Base-by-base conservation (phyloP, 2,888 invertebrate species). In the Bedellia somnulentella region DNA sequence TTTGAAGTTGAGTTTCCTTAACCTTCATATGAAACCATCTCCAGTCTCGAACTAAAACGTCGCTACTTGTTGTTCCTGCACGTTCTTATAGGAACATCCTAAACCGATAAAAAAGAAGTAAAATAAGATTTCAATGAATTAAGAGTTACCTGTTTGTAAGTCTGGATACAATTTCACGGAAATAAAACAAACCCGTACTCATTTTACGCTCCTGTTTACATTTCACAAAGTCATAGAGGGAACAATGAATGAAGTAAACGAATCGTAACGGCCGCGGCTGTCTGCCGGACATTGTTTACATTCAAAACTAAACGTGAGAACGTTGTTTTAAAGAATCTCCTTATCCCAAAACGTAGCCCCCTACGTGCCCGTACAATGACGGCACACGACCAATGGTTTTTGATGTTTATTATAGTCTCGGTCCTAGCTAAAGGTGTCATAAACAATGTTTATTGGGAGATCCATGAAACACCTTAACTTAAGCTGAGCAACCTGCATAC, bases 241-340 rank as follows among this genome's bases (percentile, higher is more conserved):
- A 67, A 68, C 64, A 68, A 70, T 62, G 49, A 52, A 39, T 38
- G 55, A 47, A 50, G 62, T 55, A 58, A 64, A 68, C 64, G 62
- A 57, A 55, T 56, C 58, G 61, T 61, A 63, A 62, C 61, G 52
- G 52, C 51, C 51, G 52, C 58, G n/a, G n/a, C n/a, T n/a, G n/a
- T n/a, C n/a, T n/a, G n/a, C 62, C 53, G 47, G 41, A 40, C 42
- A 45, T 51, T 61, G 51, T 68, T 64, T 63, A 70, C 66, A 63
- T 66, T 61, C 48, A 56, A 51, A 46, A 52, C 49, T 47, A 54
- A 59, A 70, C 73, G 73, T 73, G 73, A 73, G 73, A 73, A 68
- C 58, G 56, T 61, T 48, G 57, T 56, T 58, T 52, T 53, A 53
- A 52, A 53, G 49, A 46, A 53, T 56, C 57, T 56, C 52, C 15